These are phyloP conservation scores for Stenurella melanura DNA, from an alignment of 2,888 invertebrate genomes.

Conservation along the genomic window DNA sequence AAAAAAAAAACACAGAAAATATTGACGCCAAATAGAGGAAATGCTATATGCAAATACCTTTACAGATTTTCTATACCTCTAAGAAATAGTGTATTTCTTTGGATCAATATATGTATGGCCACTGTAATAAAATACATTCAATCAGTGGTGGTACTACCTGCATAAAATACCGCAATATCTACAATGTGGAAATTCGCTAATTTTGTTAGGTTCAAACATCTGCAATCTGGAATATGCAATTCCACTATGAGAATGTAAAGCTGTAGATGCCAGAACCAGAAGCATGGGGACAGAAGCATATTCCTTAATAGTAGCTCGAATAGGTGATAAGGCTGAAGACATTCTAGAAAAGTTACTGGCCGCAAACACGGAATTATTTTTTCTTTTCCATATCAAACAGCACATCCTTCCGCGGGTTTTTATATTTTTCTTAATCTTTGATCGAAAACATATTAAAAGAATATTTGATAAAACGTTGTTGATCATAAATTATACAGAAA, in stretches of 20 bases:
- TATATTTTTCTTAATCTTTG: too few relatives aligned
- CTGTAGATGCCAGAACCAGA: conserved; percentile 26
- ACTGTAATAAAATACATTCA: neutral
- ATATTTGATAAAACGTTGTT: too few relatives aligned
- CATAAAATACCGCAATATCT: conserved; percentile 26
- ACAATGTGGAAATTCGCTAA: conserved; percentile 21
- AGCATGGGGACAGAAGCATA: conserved; percentile 14
- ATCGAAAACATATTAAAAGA: too few relatives aligned
- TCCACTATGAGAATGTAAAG: conserved; percentile 21
- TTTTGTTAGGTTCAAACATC: conserved; percentile 14
- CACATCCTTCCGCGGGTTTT: neutral
- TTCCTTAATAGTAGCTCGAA: conserved; percentile 10
- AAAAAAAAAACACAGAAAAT: too few relatives aligned
- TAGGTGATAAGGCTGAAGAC: neutral
- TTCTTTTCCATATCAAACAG: neutral
- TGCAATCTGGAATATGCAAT: conserved; percentile 36
- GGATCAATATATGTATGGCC: too few relatives aligned
- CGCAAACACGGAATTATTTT: neutral
- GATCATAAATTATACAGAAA: too few relatives aligned
- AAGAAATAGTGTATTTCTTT: too few relatives aligned
- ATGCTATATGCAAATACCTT: too few relatives aligned
- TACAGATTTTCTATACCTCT: too few relatives aligned
- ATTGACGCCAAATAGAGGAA: too few relatives aligned
- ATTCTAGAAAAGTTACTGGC: conserved; percentile 1
- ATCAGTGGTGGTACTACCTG: neutral